phyloP scores from a whole-genome alignment of 2,113 vertebrate species.

The Carassius carassius region DNA sequence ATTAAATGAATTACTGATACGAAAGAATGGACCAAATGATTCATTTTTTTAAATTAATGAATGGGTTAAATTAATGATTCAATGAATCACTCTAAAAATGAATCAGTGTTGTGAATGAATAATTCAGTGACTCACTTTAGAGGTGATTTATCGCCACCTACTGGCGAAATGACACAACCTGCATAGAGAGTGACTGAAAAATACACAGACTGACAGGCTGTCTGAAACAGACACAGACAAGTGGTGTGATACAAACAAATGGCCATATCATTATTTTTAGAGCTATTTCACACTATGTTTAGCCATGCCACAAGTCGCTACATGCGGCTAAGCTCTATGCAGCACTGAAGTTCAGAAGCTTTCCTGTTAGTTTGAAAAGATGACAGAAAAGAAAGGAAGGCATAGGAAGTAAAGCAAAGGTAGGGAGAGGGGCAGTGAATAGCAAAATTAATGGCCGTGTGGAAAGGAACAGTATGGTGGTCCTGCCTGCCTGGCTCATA shows the following conservation, averaged over 20 bases:
- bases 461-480: slow-evolving; percentile 16
- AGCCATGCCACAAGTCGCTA: slow-evolving; percentile 7
- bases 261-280: background rate
- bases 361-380: background rate
- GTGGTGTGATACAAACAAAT: background rate
- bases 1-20: no score
- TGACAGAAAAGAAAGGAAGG: slow-evolving; percentile 23
- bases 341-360: slow-evolving; percentile 2
- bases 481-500: slow-evolving; percentile 49
- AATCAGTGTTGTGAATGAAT: background rate
- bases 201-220: background rate
- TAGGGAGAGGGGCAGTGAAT: slow-evolving; percentile 53
- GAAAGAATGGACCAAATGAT: no score
- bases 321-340: background rate
- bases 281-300: background rate
- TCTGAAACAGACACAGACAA: background rate
- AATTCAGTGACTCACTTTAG: slow-evolving; percentile 17
- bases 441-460: slow-evolving; percentile 29
- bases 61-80: background rate
- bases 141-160: background rate
- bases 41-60: background rate
- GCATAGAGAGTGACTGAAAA: slow-evolving; percentile 11
- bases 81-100: background rate
- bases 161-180: background rate
- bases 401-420: slow-evolving; percentile 9